Evolutionary conservation across 2,113 vertebrate genomes (phyloP).

Genomic region (Neopipo cinnamomea): DNA sequence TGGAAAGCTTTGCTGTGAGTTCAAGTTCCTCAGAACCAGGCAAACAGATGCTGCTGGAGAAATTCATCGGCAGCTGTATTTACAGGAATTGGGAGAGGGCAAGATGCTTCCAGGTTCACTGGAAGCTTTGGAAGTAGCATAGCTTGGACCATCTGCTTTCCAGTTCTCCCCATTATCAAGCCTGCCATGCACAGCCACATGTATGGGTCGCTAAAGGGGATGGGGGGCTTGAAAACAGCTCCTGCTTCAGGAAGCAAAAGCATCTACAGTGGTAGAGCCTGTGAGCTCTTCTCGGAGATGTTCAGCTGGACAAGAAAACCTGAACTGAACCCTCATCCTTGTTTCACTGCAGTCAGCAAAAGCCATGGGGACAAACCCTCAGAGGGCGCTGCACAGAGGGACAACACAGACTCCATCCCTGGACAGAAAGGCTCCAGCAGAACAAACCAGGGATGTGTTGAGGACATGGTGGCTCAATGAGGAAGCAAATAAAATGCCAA

Average conservation of each 20-base stretch:
- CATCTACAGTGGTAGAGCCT: background rate
- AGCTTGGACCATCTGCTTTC: background rate
- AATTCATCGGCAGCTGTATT: background rate
- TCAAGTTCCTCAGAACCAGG: background rate
- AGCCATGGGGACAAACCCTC: background rate
- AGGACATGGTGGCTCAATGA: background rate
- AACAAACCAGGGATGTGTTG: background rate
- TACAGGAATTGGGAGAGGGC: background rate
- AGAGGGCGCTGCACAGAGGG: background rate
- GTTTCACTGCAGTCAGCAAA: background rate
- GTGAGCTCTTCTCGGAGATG: background rate
- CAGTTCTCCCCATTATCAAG: rapidly evolving
- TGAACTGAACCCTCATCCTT: background rate
- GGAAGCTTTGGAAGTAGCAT: background rate
- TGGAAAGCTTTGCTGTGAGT: background rate
- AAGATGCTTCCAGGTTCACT: background rate
- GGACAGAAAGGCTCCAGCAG: background rate
- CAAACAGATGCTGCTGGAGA: background rate
- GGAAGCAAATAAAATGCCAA: background rate
- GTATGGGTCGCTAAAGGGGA: background rate
- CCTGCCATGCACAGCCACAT: background rate
- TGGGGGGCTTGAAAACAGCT: background rate
- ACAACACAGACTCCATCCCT: background rate
- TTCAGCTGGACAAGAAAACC: background rate
- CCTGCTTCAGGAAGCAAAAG: background rate